Evolutionary conservation across 2,888 invertebrate genomes (phyloP).

Genomic region (Sminthurinus aureus): DNA sequence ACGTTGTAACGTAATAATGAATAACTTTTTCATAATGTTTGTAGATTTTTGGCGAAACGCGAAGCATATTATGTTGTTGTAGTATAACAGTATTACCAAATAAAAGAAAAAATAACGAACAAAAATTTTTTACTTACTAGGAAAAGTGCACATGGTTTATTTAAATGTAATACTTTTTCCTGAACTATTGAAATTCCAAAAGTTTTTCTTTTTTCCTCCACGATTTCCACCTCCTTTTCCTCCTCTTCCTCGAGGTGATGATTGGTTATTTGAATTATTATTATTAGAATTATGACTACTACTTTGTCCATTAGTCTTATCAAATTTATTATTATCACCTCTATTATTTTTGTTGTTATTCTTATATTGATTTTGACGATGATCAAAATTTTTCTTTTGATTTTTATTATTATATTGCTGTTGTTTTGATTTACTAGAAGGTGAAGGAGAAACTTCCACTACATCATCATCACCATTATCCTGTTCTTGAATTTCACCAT

Average conservation of each 20-base stretch:
- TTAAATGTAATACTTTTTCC: slow-evolving; percentile 48
- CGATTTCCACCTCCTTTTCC: slow-evolving; percentile 13
- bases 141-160: not conserved
- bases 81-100: not conserved
- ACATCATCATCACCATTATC: slow-evolving; percentile 18
- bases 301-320: too few relatives aligned
- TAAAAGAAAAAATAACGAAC: not conserved
- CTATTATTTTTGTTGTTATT: not conserved
- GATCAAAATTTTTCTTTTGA: not conserved
- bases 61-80: not conserved
- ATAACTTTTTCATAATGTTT: too few relatives aligned
- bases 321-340: not conserved
- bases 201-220: slow-evolving; percentile 8
- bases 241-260: not conserved
- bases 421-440: not conserved
- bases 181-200: slow-evolving; percentile 25
- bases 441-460: not conserved
- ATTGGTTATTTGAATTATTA: not conserved
- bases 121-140: not conserved
- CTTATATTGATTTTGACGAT: not conserved
- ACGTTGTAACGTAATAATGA: too few relatives aligned
- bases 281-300: too few relatives aligned
- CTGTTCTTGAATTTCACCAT: slow-evolving; percentile 22
- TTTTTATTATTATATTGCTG: not conserved
- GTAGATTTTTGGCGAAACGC: too few relatives aligned